Evolutionary conservation across 64 coral and sea anemone species (phyloP).

Genomic region (Cladopsammia gracilis): DNA sequence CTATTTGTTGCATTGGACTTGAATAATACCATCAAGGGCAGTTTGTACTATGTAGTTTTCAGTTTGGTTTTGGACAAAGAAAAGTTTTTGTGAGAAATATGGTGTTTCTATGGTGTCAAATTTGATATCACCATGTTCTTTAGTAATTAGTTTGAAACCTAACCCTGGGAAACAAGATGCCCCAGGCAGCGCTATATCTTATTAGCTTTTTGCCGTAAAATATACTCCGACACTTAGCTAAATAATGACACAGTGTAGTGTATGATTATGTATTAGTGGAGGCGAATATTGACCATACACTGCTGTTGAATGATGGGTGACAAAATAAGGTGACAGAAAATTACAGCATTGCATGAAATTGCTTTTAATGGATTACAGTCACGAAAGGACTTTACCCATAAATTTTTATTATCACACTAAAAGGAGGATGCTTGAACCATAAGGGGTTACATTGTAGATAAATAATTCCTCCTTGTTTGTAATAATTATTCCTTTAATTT

Average conservation of each 20-base stretch:
- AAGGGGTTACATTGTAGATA: too few species aligned
- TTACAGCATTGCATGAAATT: neutral
- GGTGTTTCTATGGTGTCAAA: conserved; percentile 2
- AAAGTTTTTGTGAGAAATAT: conserved; percentile 14
- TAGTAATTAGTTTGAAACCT: neutral
- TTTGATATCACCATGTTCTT: neutral
- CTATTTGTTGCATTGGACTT: too few species aligned
- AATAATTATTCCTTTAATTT: neutral
- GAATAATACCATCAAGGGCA: too few species aligned
- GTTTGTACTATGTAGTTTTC: neutral
- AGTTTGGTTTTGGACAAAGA: neutral
- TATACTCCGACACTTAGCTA: conserved; percentile 1
- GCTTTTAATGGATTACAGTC: too few species aligned
- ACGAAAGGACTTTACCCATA: too few species aligned
- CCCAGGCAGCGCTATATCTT: neutral
- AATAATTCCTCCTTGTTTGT: too few species aligned
- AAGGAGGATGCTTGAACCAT: too few species aligned
- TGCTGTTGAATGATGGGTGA: neutral
- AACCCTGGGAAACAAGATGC: neutral
- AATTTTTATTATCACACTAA: too few species aligned
- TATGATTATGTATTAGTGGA: neutral
- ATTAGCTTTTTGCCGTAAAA: conserved; percentile 21
- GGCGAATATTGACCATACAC: conserved; percentile 1
- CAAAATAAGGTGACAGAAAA: neutral
- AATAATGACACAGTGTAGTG: neutral